A percentile compares a stretch with the other conserved stretches of the same genome.
These are phyloP conservation scores for Tribolium madens DNA, from an alignment of 1,140 invertebrate species.

Conservation along the genomic window DNA sequence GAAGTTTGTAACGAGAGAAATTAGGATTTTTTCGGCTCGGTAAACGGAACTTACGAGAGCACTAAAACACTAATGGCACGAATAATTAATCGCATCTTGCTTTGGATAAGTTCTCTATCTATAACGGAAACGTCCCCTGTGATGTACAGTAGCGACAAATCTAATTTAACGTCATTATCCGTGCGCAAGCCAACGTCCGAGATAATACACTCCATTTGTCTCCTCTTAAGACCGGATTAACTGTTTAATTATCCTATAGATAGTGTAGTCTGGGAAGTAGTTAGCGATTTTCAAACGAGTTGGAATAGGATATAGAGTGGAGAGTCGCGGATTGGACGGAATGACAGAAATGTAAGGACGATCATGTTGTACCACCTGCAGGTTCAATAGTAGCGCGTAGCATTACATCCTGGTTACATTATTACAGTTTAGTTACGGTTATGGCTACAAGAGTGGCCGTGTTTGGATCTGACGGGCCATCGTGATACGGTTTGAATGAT, in stretches of 20 bases:
- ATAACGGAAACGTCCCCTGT: conserved; percentile 11
- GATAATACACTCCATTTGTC: conserved; percentile 24
- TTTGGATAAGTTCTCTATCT: not conserved
- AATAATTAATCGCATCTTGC: not conserved
- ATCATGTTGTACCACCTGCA: conserved; percentile 23
- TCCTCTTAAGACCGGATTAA: not conserved
- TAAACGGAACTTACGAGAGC: not conserved
- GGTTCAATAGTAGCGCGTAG: conserved; percentile 17
- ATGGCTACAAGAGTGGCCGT: conserved; percentile 26
- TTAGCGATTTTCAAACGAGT: not conserved
- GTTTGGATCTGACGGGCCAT: conserved; percentile 33
- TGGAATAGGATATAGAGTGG: not conserved
- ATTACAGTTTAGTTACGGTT: conserved; percentile 42
- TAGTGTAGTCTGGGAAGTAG: not conserved
- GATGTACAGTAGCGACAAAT: conserved; percentile 18
- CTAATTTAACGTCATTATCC: conserved; percentile 18
- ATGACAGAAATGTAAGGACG: not conserved
- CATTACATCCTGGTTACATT: conserved; percentile 29
- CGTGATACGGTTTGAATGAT: conserved; percentile 30
- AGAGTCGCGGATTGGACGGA: not conserved
- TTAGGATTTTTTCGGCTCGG: not conserved
- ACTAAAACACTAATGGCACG: not conserved
- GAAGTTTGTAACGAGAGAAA: not conserved
- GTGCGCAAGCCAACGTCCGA: not conserved
- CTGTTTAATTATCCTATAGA: conserved; percentile 19